phyloP scores from a whole-genome alignment of 2,888 invertebrate species.

The Amblyteles armatorius region DNA sequence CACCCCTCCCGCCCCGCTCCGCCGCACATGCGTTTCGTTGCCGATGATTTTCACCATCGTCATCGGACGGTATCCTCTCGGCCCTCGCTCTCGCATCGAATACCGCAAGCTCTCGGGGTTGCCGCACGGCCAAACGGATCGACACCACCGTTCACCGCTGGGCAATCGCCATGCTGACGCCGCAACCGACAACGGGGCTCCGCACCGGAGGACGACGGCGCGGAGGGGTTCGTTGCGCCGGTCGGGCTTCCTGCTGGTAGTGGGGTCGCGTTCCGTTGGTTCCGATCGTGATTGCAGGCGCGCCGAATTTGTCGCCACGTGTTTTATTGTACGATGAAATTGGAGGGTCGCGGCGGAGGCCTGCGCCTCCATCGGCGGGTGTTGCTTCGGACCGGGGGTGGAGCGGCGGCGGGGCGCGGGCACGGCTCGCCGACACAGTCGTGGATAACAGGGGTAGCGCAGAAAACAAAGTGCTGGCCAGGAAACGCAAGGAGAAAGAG shows the following conservation, averaged over 20 bases:
- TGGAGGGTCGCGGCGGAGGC: conserved; percentile 69
- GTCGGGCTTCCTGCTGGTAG: conserved; percentile 41
- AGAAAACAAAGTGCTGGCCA: conserved; percentile 38
- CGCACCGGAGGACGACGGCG: conserved; percentile 59
- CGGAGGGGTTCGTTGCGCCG: conserved; percentile 55
- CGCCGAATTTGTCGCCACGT: conserved; percentile 83
- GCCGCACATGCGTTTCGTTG: conserved; percentile 23
- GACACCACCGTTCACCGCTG: conserved; percentile 62
- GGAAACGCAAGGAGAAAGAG: conserved; percentile 32
- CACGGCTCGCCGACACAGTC: not conserved
- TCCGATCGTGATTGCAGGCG: conserved; percentile 81
- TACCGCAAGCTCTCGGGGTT: conserved; percentile 70
- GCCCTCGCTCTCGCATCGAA: conserved; percentile 57
- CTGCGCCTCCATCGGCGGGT: conserved; percentile 48
- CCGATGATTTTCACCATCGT: conserved; percentile 59
- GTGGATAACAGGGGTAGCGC: not conserved
- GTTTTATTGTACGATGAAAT: conserved; percentile 82
- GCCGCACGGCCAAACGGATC: conserved; percentile 68
- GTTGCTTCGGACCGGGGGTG: conserved; percentile 61
- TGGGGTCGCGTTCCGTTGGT: conserved; percentile 71
- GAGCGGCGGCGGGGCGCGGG: conserved; percentile 8
- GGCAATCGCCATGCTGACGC: conserved; percentile 58
- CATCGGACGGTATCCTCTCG: conserved; percentile 41
- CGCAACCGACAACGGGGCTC: conserved; percentile 45
- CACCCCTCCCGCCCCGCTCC: too few species aligned